These are phyloP conservation scores for Cheumatopsyche charites DNA, from an alignment of 1,140 invertebrate genomes.

Conservation along the genomic window DNA sequence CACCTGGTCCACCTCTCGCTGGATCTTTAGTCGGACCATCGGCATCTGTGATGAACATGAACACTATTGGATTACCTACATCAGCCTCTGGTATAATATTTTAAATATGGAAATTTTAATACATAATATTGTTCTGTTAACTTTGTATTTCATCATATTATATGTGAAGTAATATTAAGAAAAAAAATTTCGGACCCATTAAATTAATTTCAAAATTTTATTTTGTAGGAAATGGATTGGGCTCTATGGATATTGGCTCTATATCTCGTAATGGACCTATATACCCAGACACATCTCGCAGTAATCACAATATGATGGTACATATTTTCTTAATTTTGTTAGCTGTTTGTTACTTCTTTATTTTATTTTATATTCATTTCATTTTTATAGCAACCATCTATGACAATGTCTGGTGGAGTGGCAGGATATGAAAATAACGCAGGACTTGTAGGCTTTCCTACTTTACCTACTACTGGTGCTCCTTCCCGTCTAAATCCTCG, in stretches of 20 bases:
- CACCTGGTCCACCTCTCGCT: background rate
- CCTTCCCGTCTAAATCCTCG: slow-evolving; percentile 85
- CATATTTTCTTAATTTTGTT: slow-evolving; percentile 10
- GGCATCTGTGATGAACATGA: slow-evolving; percentile 23
- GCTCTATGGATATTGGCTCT: slow-evolving; percentile 57
- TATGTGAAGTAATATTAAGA: background rate
- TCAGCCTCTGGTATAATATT: slow-evolving; percentile 34
- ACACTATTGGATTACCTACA: slow-evolving; percentile 41
- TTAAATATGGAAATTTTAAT: background rate
- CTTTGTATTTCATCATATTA: background rate
- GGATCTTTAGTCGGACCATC: slow-evolving; percentile 19
- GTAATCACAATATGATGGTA: slow-evolving; percentile 60
- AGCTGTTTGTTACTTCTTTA: background rate
- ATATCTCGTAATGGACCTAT: slow-evolving; percentile 58
- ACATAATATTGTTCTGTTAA: background rate
- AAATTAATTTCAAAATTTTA: slow-evolving; percentile 18
- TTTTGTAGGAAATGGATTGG: slow-evolving; percentile 55
- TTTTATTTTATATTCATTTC: background rate
- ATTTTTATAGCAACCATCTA: slow-evolving; percentile 53
- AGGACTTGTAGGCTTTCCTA: slow-evolving; percentile 54
- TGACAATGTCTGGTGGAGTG: slow-evolving; percentile 53
- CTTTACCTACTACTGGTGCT: slow-evolving; percentile 56
- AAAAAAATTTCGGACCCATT: too few species aligned
- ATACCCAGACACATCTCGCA: slow-evolving; percentile 58
- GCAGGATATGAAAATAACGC: slow-evolving; percentile 53